These are phyloP conservation scores for Hoplias malabaricus DNA, from an alignment of 2,113 vertebrate genomes.

Conservation along the genomic window DNA sequence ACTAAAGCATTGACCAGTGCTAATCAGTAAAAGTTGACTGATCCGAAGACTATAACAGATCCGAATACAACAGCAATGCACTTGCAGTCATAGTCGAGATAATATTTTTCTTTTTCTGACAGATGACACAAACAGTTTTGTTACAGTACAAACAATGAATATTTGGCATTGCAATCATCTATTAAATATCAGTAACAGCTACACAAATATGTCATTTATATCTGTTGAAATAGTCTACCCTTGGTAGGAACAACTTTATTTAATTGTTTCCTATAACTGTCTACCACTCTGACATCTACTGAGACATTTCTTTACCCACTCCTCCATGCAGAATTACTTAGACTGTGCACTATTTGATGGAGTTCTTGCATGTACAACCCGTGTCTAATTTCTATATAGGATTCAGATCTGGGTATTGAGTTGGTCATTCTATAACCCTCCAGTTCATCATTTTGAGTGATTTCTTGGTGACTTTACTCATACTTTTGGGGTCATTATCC, in stretches of 20 bases:
- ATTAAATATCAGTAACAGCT: too few relatives aligned
- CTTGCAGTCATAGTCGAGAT: too few relatives aligned
- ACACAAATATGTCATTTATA: too few relatives aligned
- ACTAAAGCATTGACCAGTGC: too few relatives aligned
- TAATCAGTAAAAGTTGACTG: too few relatives aligned
- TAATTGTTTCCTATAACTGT: background rate
- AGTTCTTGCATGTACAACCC: background rate
- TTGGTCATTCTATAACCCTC: slow-evolving; percentile 2
- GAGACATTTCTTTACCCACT: background rate
- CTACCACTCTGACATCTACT: background rate
- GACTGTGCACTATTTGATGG: background rate
- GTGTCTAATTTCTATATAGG: background rate
- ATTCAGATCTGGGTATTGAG: background rate
- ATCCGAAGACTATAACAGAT: too few relatives aligned
- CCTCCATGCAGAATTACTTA: background rate
- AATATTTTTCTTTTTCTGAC: too few relatives aligned
- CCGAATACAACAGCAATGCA: too few relatives aligned
- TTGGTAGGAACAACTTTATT: background rate
- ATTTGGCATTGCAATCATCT: too few relatives aligned
- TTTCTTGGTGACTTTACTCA: slow-evolving; percentile 14
- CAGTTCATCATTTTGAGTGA: background rate
- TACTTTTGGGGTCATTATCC: background rate
- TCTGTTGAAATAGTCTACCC: too few relatives aligned
- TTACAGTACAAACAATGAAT: too few relatives aligned
- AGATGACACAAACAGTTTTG: too few relatives aligned